Evolutionary conservation across 2,797 vertebrate genomes (phyloP).

Genomic region (Hemitrygon akajei): DNA sequence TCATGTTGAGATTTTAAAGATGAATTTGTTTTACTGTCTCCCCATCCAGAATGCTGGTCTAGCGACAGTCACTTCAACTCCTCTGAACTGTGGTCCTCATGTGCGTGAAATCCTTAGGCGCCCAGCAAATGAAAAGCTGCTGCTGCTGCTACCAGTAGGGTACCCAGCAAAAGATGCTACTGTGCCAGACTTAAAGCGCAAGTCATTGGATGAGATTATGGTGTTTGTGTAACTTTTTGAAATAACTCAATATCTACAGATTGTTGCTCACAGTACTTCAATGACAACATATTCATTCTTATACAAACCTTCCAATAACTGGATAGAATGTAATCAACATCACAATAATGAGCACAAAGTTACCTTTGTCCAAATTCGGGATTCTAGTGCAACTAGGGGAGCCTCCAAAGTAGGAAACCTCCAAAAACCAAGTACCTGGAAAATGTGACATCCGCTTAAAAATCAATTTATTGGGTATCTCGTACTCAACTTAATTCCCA

Average conservation of each 20-base stretch:
- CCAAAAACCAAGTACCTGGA: not conserved
- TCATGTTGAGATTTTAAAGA: not conserved
- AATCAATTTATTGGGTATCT: not conserved
- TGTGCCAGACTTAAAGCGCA: slow-evolving; percentile 74
- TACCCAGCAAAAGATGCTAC: slow-evolving; percentile 75
- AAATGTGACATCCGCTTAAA: not conserved
- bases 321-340: not conserved
- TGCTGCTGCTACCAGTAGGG: slow-evolving; percentile 84
- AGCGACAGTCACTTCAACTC: slow-evolving; percentile 83
- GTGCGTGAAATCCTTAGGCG: slow-evolving; percentile 73
- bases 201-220: slow-evolving; percentile 72
- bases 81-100: slow-evolving; percentile 85
- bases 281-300: not conserved
- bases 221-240: slow-evolving; percentile 57
- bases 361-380: not conserved
- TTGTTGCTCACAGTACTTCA: no score
- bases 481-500: not conserved
- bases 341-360: not conserved
- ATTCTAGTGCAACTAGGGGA: not conserved
- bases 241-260: not conserved
- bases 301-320: not conserved
- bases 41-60: slow-evolving; percentile 74
- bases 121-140: slow-evolving; percentile 81
- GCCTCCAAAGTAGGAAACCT: not conserved
- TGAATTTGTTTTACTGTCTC: not conserved